Evolutionary conservation across 2,797 vertebrate species (phyloP).

Genomic region (Lepilemur septentrionalis): DNA sequence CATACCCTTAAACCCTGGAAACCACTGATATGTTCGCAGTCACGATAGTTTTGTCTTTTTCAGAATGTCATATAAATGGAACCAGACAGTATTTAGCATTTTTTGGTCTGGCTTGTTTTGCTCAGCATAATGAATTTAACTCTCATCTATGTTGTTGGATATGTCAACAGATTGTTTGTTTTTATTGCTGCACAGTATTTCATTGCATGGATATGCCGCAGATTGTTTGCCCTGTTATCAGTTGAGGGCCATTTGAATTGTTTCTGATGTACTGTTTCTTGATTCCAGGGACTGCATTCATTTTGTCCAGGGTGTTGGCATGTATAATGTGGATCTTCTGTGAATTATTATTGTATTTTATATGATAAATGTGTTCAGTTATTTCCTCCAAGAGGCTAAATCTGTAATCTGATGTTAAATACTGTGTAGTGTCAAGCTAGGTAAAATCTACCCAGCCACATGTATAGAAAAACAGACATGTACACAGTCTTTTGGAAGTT

Average conservation of each 20-base stretch:
- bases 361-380: background rate
- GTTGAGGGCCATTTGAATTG: background rate
- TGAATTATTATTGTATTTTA: background rate
- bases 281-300: background rate
- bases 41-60: background rate
- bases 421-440: background rate
- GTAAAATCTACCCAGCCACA: background rate
- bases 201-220: background rate
- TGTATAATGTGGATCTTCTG: background rate
- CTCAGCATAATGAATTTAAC: background rate
- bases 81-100: background rate
- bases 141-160: background rate
- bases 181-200: background rate
- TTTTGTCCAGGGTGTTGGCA: background rate
- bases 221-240: background rate
- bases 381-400: background rate
- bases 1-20: background rate
- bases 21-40: background rate
- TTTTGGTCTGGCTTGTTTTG: background rate
- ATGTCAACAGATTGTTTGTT: background rate
- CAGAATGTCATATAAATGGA: background rate
- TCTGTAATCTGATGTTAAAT: constrained; percentile 24
- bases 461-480: background rate
- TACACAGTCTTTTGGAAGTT: background rate
- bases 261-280: background rate